Conservation (phyloP, 2,888 invertebrate species). For the Lasioglossum marginatum region DNA sequence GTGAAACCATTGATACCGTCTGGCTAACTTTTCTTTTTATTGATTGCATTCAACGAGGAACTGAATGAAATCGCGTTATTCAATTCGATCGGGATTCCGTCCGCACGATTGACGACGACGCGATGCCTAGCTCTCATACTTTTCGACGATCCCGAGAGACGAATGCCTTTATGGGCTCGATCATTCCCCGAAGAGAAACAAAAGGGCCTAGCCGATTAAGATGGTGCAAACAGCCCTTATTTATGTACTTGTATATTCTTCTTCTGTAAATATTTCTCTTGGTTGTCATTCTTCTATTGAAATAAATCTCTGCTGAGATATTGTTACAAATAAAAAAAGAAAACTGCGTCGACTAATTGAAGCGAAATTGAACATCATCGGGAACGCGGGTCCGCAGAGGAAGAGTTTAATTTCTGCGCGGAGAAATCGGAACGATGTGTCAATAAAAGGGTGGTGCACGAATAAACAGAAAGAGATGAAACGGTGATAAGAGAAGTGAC, state of each 20-base stretch:
- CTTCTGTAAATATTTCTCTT: too few relatives aligned
- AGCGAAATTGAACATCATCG: background rate
- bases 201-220: background rate
- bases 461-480: background rate
- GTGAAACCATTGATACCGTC: background rate
- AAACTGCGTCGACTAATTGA: background rate
- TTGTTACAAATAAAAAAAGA: too few relatives aligned
- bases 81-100: background rate
- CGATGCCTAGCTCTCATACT: background rate
- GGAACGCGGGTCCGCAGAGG: background rate
- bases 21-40: background rate
- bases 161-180: background rate
- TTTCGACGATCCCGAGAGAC: background rate
- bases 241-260: too few relatives aligned
- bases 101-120: background rate
- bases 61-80: background rate
- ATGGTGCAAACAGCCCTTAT: too few relatives aligned
- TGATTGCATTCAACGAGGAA: background rate
- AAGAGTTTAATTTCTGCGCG: background rate
- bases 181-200: background rate
- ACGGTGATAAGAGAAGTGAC: background rate
- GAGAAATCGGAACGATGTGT: background rate
- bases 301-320: too few relatives aligned
- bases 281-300: too few relatives aligned
- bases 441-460: background rate